These are phyloP conservation scores for Ommatoiulus sabulosus DNA, from an alignment of 2,888 invertebrate genomes.

Conservation along the genomic window DNA sequence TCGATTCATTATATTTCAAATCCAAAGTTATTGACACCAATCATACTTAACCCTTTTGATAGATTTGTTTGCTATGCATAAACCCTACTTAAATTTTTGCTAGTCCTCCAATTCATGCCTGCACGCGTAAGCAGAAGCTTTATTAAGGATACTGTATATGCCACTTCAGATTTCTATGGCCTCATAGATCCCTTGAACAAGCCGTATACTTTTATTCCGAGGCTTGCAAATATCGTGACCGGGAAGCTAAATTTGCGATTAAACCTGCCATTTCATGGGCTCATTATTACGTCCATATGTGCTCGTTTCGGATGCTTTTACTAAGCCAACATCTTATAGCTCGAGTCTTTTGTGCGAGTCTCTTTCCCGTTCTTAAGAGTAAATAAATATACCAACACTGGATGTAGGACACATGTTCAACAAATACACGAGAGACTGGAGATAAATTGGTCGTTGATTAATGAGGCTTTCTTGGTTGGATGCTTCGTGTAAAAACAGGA, in stretches of 20 bases:
- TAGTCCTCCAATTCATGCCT: background rate
- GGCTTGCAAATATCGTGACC: background rate
- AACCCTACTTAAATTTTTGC: background rate
- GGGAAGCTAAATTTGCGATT: background rate
- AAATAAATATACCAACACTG: background rate
- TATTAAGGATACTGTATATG: too few species aligned
- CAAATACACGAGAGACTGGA: background rate
- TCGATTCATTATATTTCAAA: too few species aligned
- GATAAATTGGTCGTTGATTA: slow-evolving; percentile 29
- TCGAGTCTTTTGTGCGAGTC: background rate
- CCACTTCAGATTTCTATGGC: too few species aligned
- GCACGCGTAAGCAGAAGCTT: too few species aligned
- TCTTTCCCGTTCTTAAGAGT: background rate
- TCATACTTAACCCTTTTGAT: too few species aligned
- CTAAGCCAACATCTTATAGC: background rate
- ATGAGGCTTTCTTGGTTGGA: slow-evolving; percentile 30
- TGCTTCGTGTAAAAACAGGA: background rate
- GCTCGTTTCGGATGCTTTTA: background rate
- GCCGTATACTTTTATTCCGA: background rate
- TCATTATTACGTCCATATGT: background rate
- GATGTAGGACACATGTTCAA: background rate
- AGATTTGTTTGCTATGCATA: background rate
- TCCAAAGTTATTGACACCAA: too few species aligned
- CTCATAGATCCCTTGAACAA: too few species aligned
- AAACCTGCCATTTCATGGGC: background rate